Evolutionary conservation across 2,888 invertebrate species (phyloP), one percentile per base, ranked within the genome.

Genomic region (Marronus borbonicus): DNA sequence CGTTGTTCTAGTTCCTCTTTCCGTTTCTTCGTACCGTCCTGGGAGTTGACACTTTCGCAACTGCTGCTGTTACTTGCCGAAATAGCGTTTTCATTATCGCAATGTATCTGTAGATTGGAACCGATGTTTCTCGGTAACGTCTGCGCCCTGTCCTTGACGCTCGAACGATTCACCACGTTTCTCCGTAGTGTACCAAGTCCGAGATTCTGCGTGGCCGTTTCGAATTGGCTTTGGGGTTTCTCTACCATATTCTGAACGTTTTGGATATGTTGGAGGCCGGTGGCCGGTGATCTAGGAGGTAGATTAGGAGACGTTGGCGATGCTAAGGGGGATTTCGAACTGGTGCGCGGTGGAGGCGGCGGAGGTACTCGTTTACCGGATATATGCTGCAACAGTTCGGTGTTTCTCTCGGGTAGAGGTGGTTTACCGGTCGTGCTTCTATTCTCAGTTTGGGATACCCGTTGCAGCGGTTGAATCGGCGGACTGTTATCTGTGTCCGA

Each of bases 341-440:
- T 95, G 82, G 96, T 96, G 82, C 97, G 92, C n/a, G 97, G 97
- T 39, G 97, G 97, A 44, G 97, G 96, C n/a, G 96, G 97, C 20
- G 97, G 97, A 7, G 97, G 97, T 64, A 95, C 93, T 76, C 95
- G 92, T 84, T 95, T 93, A 78, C 93, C 92, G 20, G 83, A 82
- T 52, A 85, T 85, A 86, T 95, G 89, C 78, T 94, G 93, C 78
- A 95, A 90, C 79, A 95, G 89, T 86, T 96, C 95, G 55, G 94
- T 93, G 86, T 95, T 95, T 36, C 96, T 91, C 89, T 96, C 95
- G 76, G 96, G 95, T 79, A 96, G 93, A 60, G 96, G 96, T 74
- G 96, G 96, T 88, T 95, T 95, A 83, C 90, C 89, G 79, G 91
- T 89, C 80, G 90, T 89, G 17, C 76, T 60, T 80, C 85, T 91